These are phyloP conservation scores for Pampus argenteus DNA, from an alignment of 2,797 vertebrate genomes.

Conservation along the genomic window DNA sequence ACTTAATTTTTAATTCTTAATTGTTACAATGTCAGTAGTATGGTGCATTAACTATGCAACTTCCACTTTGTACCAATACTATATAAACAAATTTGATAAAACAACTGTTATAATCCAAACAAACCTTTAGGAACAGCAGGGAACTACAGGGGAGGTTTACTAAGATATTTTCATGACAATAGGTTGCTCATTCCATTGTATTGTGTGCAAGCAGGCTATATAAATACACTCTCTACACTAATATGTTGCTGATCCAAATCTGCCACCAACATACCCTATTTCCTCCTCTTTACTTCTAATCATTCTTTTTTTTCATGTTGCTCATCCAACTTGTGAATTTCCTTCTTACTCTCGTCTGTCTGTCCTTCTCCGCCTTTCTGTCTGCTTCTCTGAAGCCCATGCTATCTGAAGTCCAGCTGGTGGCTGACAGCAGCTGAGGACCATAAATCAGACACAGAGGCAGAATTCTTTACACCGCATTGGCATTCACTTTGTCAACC, in stretches of 20 bases:
- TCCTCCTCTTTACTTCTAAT: neutral
- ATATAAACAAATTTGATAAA: too few species aligned
- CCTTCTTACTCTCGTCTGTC: constrained; percentile 40
- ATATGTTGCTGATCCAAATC: neutral
- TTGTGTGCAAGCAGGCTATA: neutral
- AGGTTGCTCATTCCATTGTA: neutral
- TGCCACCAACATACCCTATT: neutral
- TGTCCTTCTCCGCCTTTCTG: constrained; percentile 6
- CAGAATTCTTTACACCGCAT: constrained; percentile 86
- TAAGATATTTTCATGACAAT: too few species aligned
- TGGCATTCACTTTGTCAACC: constrained; percentile 94
- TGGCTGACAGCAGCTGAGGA: constrained; percentile 90
- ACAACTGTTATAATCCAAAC: too few species aligned
- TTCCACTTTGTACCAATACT: too few species aligned
- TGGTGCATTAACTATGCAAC: too few species aligned
- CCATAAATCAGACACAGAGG: constrained; percentile 90
- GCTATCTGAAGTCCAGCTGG: constrained; percentile 89
- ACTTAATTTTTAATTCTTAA: too few species aligned
- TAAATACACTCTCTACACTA: neutral
- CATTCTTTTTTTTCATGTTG: neutral
- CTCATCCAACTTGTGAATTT: constrained; percentile 10
- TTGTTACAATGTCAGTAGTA: too few species aligned
- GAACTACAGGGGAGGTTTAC: too few species aligned
- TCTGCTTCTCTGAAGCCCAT: constrained; percentile 59
- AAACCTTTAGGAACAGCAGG: too few species aligned